Evolutionary conservation across 1,140 invertebrate genomes (phyloP), one percentile per base, ranked within the genome.

Genomic region (Drosophila sturtevanti): DNA sequence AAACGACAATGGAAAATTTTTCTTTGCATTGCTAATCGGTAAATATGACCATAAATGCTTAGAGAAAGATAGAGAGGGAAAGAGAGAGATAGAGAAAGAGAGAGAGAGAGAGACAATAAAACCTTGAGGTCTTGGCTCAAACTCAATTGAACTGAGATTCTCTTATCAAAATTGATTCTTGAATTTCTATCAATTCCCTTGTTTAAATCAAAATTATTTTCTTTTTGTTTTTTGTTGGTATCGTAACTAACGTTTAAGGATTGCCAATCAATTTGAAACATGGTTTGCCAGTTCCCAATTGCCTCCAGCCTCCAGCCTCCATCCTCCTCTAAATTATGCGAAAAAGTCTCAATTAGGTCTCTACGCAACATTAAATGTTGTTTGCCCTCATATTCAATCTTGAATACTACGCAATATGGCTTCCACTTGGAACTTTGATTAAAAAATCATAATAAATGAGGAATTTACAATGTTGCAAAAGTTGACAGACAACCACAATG

Each of bases 401-500:
- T 4, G 10, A 48, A 48, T 48, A 48, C 41, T 48, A 48, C 41
- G 41, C 41, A 48, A 48, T 21, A 48, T 18, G 18, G 18, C 6
- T 21, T 9, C 16, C 41, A 9, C 41, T 18, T 48, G 41, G 11
- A 11, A 14, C 54, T 56, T 34, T 56, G 27, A 56, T 34, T 34
- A 34, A 34, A 11, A 56, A 34, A 14, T 55, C 24, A 55, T 55
- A 55, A 55, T 5, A 31, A 10, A 27, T 9, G 14, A 27, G 27
- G 27, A 55, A 31, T 55, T 48, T 48, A 48, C 41, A 55, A 55
- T 14, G 27, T 55, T 55, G 58, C 21, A 59, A 35, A 35, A 9
- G 12, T 18, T 51, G 56, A 66, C 51, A 67, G 41, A 63, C 61
- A 41, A 75, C 37, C 27, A 75, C 63, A 86, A 86, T 67, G 63